A percentile compares a stretch with the other conserved stretches of the same genome.
phyloP scores from a whole-genome alignment of 2,888 invertebrate genomes.

The Perithous albicinctus region DNA sequence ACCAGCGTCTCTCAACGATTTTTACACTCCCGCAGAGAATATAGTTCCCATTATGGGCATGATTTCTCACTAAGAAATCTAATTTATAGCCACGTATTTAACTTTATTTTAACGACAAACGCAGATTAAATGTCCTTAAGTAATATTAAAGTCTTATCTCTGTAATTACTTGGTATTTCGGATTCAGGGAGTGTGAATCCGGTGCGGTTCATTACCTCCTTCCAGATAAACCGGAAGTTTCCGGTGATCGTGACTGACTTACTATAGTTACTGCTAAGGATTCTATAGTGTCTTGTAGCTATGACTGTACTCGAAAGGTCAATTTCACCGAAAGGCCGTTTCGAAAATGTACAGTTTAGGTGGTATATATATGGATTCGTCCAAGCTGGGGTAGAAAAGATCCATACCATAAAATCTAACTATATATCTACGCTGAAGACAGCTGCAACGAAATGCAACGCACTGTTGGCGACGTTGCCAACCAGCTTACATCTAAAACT shows the following conservation, averaged over 20 bases:
- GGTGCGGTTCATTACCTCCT: conserved; percentile 22
- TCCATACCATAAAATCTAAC: conserved; percentile 9
- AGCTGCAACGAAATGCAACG: conserved; percentile 40
- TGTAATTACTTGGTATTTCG: conserved; percentile 44
- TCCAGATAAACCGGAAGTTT: conserved; percentile 1
- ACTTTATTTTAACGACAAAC: neutral
- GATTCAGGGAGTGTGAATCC: conserved; percentile 5
- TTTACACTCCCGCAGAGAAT: conserved; percentile 46
- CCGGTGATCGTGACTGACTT: conserved; percentile 35
- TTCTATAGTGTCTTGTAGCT: neutral
- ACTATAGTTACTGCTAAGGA: conserved; percentile 20
- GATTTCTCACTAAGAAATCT: conserved; percentile 7
- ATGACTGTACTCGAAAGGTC: conserved; percentile 10
- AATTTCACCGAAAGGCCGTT: conserved; percentile 29
- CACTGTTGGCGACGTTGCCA: conserved; percentile 21
- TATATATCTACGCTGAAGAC: neutral
- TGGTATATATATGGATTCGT: neutral
- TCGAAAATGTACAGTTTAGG: neutral
- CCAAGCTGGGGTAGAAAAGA: neutral
- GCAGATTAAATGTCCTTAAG: conserved; percentile 32
- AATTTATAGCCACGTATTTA: neutral
- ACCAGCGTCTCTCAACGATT: conserved; percentile 39
- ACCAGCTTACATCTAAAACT: conserved; percentile 8
- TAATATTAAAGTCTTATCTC: conserved; percentile 10
- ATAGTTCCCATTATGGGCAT: conserved; percentile 52